Evolutionary conservation across 2,797 vertebrate species (phyloP).

Genomic region (Ara ararauna): DNA sequence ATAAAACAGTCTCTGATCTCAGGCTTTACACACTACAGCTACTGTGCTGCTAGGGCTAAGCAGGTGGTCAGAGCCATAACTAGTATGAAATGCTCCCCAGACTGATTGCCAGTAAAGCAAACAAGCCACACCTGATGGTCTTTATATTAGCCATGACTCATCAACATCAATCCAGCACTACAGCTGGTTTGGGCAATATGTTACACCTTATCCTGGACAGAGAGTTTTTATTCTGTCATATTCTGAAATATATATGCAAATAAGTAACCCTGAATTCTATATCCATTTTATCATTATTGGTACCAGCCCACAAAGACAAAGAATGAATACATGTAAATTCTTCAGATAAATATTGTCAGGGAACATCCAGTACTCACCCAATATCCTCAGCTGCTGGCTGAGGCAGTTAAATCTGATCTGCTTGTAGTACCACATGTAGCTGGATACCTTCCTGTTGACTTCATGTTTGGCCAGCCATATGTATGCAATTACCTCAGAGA

Average conservation of each 20-base stretch:
- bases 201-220: background rate
- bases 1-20: fast-evolving
- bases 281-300: background rate
- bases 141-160: fast-evolving
- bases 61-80: background rate
- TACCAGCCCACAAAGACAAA: background rate
- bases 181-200: background rate
- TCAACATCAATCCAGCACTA: background rate
- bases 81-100: fast-evolving
- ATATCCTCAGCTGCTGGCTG: background rate
- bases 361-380: background rate
- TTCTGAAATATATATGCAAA: background rate
- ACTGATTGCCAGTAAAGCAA: background rate
- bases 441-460: slow-evolving; percentile 57
- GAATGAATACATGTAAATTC: background rate
- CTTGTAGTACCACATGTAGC: slow-evolving; percentile 1
- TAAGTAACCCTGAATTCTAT: background rate
- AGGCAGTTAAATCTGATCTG: slow-evolving; percentile 44
- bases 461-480: slow-evolving; percentile 40
- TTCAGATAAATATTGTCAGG: background rate
- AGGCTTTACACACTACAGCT: background rate
- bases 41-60: background rate
- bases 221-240: background rate
- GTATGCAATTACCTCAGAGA: slow-evolving; percentile 33
- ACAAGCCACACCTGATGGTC: fast-evolving